Base-by-base conservation (phyloP, 2,113 vertebrate species). In the Anguilla japonica region DNA sequence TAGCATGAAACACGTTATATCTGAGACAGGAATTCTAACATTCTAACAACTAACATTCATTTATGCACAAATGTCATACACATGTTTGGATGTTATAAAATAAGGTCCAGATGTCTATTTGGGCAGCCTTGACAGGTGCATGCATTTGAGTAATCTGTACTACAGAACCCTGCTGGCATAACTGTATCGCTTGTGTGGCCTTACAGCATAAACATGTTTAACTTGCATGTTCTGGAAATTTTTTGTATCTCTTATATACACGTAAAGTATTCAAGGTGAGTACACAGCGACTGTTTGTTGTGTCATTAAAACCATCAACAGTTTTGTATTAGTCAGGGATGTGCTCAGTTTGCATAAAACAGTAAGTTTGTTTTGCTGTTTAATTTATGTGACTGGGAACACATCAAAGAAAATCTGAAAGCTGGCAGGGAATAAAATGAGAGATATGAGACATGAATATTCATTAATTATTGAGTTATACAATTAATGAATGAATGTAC, bases 401-500 rank as follows among this genome's bases (percentile, higher is more conserved):
- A 75, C 26, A 29, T 29, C n/a, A 75, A 34, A 29, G 71, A 75
- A 22, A 71, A 71, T 20, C 63, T 7, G 7, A 71, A 75, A n/a
- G 5, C 29, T 34, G n/a, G 71, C n/a, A 75, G 71, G 22, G n/a
- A 75, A 75, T 75, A n/a, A 34, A 75, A 75, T 11, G 43, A 71
- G 22, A 75, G 71, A n/a, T 34, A 26, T n/a, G 26, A 75, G 9
- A 80, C n/a, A 29, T 6, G 20, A 67, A 0, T 83, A 83, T 87
- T 80, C 87, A 89, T 89, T 83, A 22, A 87, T 86, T 84, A 75
- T 46, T 13, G 84, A 13, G 39, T 26, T 15, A 29, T 78, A 56
- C 86, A 71, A 87, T 84, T 26, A 79, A 84, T 87, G 63, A 89
- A 89, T 87, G 20, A 34, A 67, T 34, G 16, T 34, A 63, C 53